Base-by-base conservation (phyloP, 2,797 vertebrate genomes). In the Enteromius argenteus region DNA sequence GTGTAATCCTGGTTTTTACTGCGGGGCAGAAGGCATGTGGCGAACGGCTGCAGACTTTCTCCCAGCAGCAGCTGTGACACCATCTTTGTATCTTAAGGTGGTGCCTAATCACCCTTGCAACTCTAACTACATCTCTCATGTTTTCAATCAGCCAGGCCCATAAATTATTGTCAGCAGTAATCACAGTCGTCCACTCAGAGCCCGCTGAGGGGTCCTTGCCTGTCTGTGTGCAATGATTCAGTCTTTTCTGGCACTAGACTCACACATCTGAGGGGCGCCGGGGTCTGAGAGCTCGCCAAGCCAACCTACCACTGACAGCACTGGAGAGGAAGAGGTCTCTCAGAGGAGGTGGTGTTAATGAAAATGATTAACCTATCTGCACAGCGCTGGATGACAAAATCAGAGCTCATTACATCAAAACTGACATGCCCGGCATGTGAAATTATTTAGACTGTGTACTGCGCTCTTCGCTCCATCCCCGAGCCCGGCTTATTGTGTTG, bases 111-210 rank as follows among this genome's bases (percentile, higher is more conserved):
- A 69, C 64, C 85, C 85, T 88, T 90, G 83, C 88, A 89, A 86
- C 91, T 90, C 86, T 79, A 91, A 93, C 91, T 90, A 88, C 87
- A 90, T 89, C 89, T 90, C 90, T 91, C 89, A 81, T 93, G 90
- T 91, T 93, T 94, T 93, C 91, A 94, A 94, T 94, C 93, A 93
- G 92, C 88, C 60, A 89, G 91, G 90, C 93, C 92, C 90, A 93
- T 95, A 92, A 93, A 95, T 94, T 93, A 93, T 93, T 93, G 92
- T 93, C 92, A 94, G 90, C 89, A 82, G 91, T 93, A 93, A 94
- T 94, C 92, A 92, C 89, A 93, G 92, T 90, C 92, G 92, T 94
- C 93, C 90, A 90, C 88, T 44, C 85, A 68, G 90, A 93, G 89
- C 71, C 86, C 19, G 92, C 92, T 90, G 83, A 90, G 91, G 92